A percentile compares a stretch with the other conserved stretches of the same genome.
Evolutionary conservation across 2,888 invertebrate species (phyloP).

Genomic region (Adineta ricciae): DNA sequence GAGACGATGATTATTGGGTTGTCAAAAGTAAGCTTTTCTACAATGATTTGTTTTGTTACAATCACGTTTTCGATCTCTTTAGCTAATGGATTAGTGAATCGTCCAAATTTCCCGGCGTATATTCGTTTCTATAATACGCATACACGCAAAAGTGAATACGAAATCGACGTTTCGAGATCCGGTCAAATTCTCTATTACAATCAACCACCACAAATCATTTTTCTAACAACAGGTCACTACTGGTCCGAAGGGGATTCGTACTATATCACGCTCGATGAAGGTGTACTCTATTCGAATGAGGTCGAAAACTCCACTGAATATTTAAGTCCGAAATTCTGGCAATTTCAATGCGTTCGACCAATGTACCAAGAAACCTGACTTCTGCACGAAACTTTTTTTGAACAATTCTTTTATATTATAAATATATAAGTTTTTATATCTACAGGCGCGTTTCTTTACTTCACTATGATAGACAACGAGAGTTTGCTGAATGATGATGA

Average conservation of each 20-base stretch:
- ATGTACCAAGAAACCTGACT: not conserved
- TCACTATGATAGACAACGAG: not conserved
- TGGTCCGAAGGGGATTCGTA: not conserved
- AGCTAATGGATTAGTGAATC: not conserved
- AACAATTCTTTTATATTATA: not conserved
- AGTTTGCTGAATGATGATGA: not conserved
- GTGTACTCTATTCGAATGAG: constrained; percentile 7
- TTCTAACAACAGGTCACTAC: not conserved
- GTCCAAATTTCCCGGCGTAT: not conserved
- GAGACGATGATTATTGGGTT: not conserved
- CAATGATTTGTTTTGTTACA: too few species aligned
- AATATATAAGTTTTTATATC: not conserved
- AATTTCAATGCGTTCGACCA: not conserved
- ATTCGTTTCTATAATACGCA: not conserved
- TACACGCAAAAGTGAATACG: not conserved
- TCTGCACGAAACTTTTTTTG: not conserved
- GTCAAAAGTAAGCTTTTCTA: not conserved
- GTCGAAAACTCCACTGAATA: not conserved
- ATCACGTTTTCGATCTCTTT: not conserved
- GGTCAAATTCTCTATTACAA: not conserved
- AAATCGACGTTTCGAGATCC: not conserved
- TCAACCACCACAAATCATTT: not conserved
- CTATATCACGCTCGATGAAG: not conserved
- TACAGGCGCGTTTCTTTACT: not conserved
- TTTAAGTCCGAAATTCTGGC: not conserved